phyloP scores from a whole-genome alignment of 1,140 invertebrate genomes.

The Pissodes strobi region DNA sequence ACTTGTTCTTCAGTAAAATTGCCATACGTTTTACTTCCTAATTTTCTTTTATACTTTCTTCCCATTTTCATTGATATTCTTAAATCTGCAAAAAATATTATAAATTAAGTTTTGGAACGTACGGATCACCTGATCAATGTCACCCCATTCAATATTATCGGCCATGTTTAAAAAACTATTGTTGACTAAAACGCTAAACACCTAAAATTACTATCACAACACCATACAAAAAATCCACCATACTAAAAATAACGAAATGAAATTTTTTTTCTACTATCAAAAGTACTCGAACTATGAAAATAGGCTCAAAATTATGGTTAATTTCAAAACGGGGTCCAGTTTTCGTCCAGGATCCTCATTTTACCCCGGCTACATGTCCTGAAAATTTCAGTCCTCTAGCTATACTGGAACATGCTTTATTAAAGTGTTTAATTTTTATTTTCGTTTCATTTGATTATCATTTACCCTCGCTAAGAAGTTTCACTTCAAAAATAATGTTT shows the following conservation, averaged over 20 bases:
- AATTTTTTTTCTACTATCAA: not conserved
- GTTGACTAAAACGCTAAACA: not conserved
- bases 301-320: not conserved
- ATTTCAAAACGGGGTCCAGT: no score
- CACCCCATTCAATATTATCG: not conserved
- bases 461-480: no score
- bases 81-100: no score
- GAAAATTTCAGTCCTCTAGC: no score
- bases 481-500: no score
- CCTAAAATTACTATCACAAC: constrained; percentile 3
- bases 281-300: not conserved
- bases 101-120: not conserved
- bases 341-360: no score
- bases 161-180: no score
- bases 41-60: not conserved
- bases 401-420: no score
- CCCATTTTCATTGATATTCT: not conserved
- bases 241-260: not conserved
- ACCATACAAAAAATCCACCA: constrained; percentile 1
- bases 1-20: not conserved
- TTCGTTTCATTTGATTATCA: no score
- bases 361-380: no score
- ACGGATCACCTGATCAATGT: not conserved
- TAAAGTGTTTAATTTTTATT: no score
- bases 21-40: not conserved